Evolutionary conservation across 2,113 vertebrate species (phyloP), one percentile per base, ranked within the genome.

Genomic region (Eptatretus burgeri): DNA sequence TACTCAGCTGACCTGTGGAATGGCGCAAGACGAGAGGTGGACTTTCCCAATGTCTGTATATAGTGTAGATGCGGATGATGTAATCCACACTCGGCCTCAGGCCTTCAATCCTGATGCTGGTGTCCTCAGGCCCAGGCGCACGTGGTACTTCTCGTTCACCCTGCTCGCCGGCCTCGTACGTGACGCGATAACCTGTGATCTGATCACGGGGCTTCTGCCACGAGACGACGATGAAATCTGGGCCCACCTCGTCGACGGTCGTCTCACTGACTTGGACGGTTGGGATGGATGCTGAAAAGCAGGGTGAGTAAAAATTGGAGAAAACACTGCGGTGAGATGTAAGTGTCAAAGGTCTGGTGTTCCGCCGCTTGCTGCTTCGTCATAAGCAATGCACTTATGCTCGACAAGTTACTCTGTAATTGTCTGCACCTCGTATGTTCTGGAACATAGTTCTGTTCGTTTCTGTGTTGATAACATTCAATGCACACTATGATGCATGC

Each of bases 81-180:
- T 98, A 98, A 71, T 95, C 87, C 64, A 83, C 86, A 72, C 86
- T 89, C 1, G 89, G 87, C 67, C 81, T 81, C 75, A 98, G 84
- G 70, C 80, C 81, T 65, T 78, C 74, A 71, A 98, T 78, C 66
- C 81, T 70, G 60, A 85, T 76, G 13, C 83, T 83, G 71, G 93
- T 84, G 5, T 82, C 86, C 66, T 84, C 80, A 52, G 77, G 78
- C 60, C 74, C 75, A 64, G 85, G 85, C 66, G 83, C 76, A 63
- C 85, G 87, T 66, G 72, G 76, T 71, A 96, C 76, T 78, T 94
- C 86, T 71, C 75, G 74, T 67, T 82, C 72, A 74, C 79, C 93
- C 14, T 79, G 79, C 27, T 41, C 27, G 27, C 27, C 27, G 27
- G 27, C 27, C 27, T 41, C 27, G 75, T 86, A 95, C 67, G 82